Evolutionary conservation across 1,140 invertebrate genomes (phyloP), one percentile per base, ranked within the genome.

Genomic region (Leptonema lineaticorne): DNA sequence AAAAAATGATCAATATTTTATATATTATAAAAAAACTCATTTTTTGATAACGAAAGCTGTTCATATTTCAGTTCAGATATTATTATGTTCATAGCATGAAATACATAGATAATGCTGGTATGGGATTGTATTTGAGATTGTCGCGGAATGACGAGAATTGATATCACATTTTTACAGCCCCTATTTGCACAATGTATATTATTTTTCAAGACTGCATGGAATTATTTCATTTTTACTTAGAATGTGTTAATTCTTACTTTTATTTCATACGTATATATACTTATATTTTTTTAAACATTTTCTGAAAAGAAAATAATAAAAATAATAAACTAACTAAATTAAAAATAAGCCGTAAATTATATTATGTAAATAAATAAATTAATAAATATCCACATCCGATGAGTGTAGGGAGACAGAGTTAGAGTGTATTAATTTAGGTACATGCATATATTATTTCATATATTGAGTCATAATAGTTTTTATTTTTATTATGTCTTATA

Each of bases 211-310:
- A 73, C 45, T 73, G 71, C 71, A 73, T 73, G 71, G 64, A 48
- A 68, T 68, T 69, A 66, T 73, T 63, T 68, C 67, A 58, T 73
- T 68, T 67, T 72, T 68, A 37, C 66, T 69, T 72, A 72, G 68
- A 69, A 72, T 69, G 65, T 69, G 68, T 70, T 73, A 62, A 62
- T 70, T 70, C 68, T 68, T 63, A 67, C 50, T 73, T 73, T 69
- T 30, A 18, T 58, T 58, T 27, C 26, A n/a, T n/a, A n/a, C n/a
- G n/a, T n/a, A n/a, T n/a, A n/a, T n/a, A n/a, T 27, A 46, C 57
- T 63, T 64, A n/a, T n/a, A n/a, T n/a, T n/a, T n/a, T n/a, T n/a
- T n/a, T n/a, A n/a, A n/a, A n/a, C n/a, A n/a, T n/a, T n/a, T n/a
- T n/a, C n/a, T n/a, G n/a, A n/a, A n/a, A n/a, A n/a, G n/a, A n/a